A percentile compares a stretch with the other conserved stretches of the same genome.
phyloP scores from a whole-genome alignment of 1,140 invertebrate genomes.

The Achroia grisella region DNA sequence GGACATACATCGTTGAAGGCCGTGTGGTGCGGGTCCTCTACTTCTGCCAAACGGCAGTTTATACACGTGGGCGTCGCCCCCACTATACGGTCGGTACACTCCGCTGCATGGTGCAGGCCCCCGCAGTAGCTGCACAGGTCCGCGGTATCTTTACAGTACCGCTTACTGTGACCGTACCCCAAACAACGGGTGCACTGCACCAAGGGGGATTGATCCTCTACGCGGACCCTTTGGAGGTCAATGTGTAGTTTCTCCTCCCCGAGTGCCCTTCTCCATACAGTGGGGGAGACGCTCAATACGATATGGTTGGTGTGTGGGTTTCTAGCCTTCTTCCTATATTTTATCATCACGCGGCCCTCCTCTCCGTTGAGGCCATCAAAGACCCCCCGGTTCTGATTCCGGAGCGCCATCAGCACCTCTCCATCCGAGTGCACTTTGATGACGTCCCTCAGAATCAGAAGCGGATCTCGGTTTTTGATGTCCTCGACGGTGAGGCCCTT shows the following conservation, averaged over 20 bases:
- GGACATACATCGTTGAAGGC: not conserved
- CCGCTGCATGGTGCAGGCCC: constrained; percentile 1
- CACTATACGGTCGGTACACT: not conserved
- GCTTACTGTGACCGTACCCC: constrained; percentile 13
- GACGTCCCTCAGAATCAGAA: constrained; percentile 11
- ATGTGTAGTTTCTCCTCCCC: constrained; percentile 1
- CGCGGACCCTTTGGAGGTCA: too few relatives aligned
- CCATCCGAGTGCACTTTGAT: too few relatives aligned
- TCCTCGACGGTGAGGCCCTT: too few relatives aligned
- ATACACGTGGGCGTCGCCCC: not conserved
- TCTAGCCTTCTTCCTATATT: constrained; percentile 9
- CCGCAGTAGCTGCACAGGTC: constrained; percentile 13
- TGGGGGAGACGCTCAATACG: constrained; percentile 5
- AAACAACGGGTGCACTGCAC: too few relatives aligned
- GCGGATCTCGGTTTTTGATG: too few relatives aligned
- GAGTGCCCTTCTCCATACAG: constrained; percentile 4
- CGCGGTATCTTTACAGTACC: constrained; percentile 1
- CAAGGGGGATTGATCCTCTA: too few relatives aligned
- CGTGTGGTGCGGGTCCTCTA: not conserved
- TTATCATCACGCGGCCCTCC: constrained; percentile 3
- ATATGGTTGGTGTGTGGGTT: constrained; percentile 10
- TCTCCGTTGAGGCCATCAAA: constrained; percentile 1
- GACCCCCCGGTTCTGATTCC: constrained; percentile 8
- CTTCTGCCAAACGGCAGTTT: not conserved
- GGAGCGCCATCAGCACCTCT: constrained; percentile 9